Base-by-base conservation (phyloP, 2,888 invertebrate genomes). In the Blomia tropicalis region DNA sequence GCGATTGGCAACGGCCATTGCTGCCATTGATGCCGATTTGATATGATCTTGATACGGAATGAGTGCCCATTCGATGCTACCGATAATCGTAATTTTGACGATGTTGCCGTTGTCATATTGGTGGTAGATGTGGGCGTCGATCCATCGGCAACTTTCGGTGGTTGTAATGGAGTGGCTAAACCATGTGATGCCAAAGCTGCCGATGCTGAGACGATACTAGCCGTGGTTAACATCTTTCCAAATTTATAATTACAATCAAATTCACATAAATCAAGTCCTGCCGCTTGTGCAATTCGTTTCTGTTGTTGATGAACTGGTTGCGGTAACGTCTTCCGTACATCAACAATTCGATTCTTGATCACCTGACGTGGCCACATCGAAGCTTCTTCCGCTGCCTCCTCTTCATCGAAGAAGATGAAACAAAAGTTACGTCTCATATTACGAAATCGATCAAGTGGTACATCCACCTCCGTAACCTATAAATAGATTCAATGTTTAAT, bases 361-460 rank as follows among this genome's bases (percentile, higher is more conserved):
- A 83, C 86, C 75, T 91, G 91, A 76, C 91, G 92, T 17, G 90
- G 87, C 60, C 86, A 87, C 75, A 89, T 91, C 66, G 90, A 78
- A 60, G 91, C 79, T 74, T 90, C 89, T 71, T 88, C 88, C 31
- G 91, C 91, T 61, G 90, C 86, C 75, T 88, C 87, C 75, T 92
- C 92, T 31, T 87, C 87, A 73, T 95, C 93, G 72, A 93, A 95
- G 68, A 93, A 93, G 74, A 95, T 90, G 76, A 95, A 95, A 74
- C 92, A 93, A 80, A 95, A 95, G 66, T 87, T 90, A 79, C 93
- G 87, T 71, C 93, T 83, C 76, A 91, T 90, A 75, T 90, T 91
- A 81, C 92, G 93, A 74, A 86, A 84, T 77, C 92, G 93, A 75
- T 95, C 95, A 72, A 88, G 92, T 64, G 95, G 95, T 84, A 93